Conservation (phyloP, 2,113 vertebrate genomes). For the Tonatia bakeri region DNA sequence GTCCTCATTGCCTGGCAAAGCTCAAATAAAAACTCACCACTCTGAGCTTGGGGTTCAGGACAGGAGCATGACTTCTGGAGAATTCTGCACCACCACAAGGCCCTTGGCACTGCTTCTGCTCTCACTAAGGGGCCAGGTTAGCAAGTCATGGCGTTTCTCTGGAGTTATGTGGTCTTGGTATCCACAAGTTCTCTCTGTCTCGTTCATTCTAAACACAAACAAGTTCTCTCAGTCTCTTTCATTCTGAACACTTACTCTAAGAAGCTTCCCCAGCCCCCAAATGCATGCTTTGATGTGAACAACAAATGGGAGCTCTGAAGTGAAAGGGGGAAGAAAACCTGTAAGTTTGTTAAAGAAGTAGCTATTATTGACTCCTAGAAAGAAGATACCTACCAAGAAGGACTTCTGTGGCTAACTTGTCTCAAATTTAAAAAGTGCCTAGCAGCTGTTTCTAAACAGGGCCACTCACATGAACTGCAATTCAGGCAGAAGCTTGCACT, state of each 20-base stretch:
- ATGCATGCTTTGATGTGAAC: background rate
- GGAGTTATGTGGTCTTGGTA: background rate
- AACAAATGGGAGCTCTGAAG: background rate
- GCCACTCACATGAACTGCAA: background rate
- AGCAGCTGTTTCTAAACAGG: background rate
- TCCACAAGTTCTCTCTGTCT: background rate
- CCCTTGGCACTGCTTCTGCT: background rate
- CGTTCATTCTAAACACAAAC: background rate
- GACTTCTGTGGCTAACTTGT: background rate
- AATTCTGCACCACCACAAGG: accelerated
- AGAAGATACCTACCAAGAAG: background rate
- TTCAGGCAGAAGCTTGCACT: background rate
- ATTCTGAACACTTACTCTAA: background rate
- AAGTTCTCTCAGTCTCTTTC: background rate
- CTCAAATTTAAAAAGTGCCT: background rate
- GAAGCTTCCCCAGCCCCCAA: background rate
- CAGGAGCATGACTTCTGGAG: too few relatives aligned
- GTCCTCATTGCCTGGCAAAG: background rate
- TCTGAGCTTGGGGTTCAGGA: background rate
- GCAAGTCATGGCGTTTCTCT: accelerated
- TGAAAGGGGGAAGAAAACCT: background rate
- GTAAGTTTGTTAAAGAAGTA: background rate
- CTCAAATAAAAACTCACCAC: background rate
- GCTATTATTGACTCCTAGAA: background rate
- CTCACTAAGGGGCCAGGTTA: too few relatives aligned